Percentiles rank a stretch among this genome's conserved stretches.
phyloP scores from a whole-genome alignment of 2,797 vertebrate genomes.

The Selene dorsalis region DNA sequence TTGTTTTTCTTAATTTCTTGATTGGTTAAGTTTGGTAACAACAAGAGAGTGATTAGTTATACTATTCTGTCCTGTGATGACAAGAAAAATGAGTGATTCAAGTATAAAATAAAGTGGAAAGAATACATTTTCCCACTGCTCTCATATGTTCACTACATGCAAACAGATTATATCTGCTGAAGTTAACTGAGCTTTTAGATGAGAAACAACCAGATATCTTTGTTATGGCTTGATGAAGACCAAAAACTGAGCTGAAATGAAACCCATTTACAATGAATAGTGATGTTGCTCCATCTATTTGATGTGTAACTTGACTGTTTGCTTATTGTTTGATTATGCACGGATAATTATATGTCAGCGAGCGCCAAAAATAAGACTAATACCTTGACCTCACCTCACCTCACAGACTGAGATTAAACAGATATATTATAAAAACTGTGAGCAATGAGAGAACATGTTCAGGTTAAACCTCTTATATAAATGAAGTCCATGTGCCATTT shows the following conservation, averaged over 20 bases:
- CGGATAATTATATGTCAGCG: too few relatives aligned
- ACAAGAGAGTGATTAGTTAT: neutral
- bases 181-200: neutral
- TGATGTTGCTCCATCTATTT: neutral
- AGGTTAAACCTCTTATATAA: neutral
- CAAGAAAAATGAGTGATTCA: too few relatives aligned
- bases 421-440: neutral
- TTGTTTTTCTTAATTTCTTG: neutral
- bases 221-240: neutral
- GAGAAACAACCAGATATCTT: neutral
- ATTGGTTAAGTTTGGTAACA: neutral
- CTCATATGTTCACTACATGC: neutral
- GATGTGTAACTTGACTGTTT: neutral
- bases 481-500: neutral
- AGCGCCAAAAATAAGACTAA: neutral
- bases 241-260: neutral
- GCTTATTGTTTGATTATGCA: too few relatives aligned
- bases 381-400: too few relatives aligned
- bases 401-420: neutral
- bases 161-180: too few relatives aligned
- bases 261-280: neutral
- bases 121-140: too few relatives aligned
- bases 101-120: too few relatives aligned
- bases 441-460: neutral
- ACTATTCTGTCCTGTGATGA: too few relatives aligned